Base-by-base conservation (phyloP, 2,888 invertebrate genomes). In the Mesoligia furuncula region DNA sequence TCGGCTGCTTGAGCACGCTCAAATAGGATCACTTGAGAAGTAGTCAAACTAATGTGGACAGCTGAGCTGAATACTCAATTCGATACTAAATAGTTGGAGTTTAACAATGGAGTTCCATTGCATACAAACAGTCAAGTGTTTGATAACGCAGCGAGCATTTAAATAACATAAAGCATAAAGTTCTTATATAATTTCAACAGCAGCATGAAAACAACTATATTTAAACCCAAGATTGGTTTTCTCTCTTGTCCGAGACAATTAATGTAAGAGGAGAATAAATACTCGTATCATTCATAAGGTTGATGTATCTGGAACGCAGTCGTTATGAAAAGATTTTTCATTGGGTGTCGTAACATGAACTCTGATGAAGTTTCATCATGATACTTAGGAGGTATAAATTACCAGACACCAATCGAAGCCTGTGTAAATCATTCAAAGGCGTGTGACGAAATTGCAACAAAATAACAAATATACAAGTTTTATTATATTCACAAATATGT, bases 1-100 rank as follows among this genome's bases (percentile, higher is more conserved):
- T 91, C 90, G 91, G 88, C 92, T 91, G 90, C 92, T 92, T 92
- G 92, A 91, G 91, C 88, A 89, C 88, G 85, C 91, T 92, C 90
- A 89, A 91, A 92, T 90, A 90, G 90, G 90, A 85, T 88, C 91
- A 91, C 88, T 90, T 88, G 79, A 87, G 85, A 80, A 83, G 84
- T 86, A 85, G 84, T 79, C 81, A 81, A 86, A 88, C 86, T 84
- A 88, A 89, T 85, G 84, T 80, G 65, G 87, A 89, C 89, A 86
- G 86, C 86, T 79, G 82, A 87, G 77, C 62, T 81, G 82, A 81
- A 87, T 84, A 80, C 79, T 83, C 67, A 85, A 85, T 83, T 78
- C 48, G 73, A 74, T 75, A 77, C 73, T 77, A 78, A 87, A 73
- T 69, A 74, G 51, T 75, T 73, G 11, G 13, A 78, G 54, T 48